Conservation (phyloP, 2,113 vertebrate genomes). For the Butastur rufipennis region DNA sequence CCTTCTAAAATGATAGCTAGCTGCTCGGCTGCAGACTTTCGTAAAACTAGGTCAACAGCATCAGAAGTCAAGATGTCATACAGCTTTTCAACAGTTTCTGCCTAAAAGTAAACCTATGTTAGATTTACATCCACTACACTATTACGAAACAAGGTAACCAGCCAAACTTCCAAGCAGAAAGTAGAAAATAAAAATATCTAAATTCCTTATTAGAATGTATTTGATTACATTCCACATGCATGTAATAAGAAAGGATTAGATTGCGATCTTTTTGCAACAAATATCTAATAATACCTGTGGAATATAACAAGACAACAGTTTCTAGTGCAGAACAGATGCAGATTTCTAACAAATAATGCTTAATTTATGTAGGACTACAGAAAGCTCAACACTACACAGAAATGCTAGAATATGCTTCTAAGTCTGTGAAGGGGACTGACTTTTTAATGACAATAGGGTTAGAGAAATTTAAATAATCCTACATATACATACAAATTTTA, state of each 20-base stretch:
- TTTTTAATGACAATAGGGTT: not conserved
- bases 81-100: slow-evolving; percentile 88
- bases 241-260: not conserved
- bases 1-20: slow-evolving; percentile 90
- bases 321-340: not conserved
- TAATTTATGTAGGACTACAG: not conserved
- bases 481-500: not conserved
- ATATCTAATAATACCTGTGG: not conserved
- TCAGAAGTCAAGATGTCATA: slow-evolving; percentile 86
- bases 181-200: not conserved
- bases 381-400: not conserved
- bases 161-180: not conserved
- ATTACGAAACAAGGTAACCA: not conserved
- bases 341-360: not conserved
- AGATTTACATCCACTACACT: not conserved
- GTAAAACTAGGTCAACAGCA: slow-evolving; percentile 82
- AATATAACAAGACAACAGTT: not conserved
- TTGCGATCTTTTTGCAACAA: not conserved
- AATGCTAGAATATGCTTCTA: not conserved
- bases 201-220: not conserved
- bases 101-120: slow-evolving; percentile 72
- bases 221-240: not conserved
- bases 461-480: not conserved
- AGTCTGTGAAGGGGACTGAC: not conserved
- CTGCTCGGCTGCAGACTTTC: slow-evolving; percentile 91